Base-by-base conservation (phyloP, 2,797 vertebrate species). In the Ispidina lecontei region DNA sequence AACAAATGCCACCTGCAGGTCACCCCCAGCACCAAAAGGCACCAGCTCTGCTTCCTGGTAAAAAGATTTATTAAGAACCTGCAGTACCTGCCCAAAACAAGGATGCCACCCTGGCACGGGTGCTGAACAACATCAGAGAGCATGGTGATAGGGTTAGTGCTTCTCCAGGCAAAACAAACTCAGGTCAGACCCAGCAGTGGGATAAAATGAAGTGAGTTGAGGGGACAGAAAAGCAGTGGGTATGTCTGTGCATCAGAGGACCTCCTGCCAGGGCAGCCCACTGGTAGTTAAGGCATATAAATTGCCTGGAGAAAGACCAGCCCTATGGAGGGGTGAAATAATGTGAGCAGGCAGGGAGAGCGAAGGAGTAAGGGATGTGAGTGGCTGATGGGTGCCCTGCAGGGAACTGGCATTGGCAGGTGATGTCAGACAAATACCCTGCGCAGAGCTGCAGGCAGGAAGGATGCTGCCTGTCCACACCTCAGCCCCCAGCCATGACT, bases 41-140 rank as follows among this genome's bases (percentile, higher is more conserved):
- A 72, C 3, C 41, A 49, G 31, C 19, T n/a, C 62, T 1, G 0
- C 2, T 2, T 60, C 28, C 83, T 52, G 41, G 35, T 92, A 94
- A 92, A 94, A 94, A 91, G 76, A 78, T 97, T 96, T 97, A 96
- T 97, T 97, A 84, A 94, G 86, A 91, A 87, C 17, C 31, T 56
- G 19, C 44, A 91, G 55, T 46, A 56, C 73, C 46, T 46, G 14
- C 65, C 64, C 37, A 1, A 79, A 70, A 82, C 64, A 65, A 82
- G 63, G 69, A 60, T 44, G 77, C 67, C 2, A 9, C 47, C 21
- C 19, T 23, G 37, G 79, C 58, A 71, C 2, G 3, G 63, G 76
- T 1, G 1, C 67, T 62, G 52, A 1, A 0, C 2, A 4, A 59
- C 12, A 10, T 72, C 2, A 1, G 33, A 55, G 41, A 64, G 47